Conservation (phyloP, 1,140 invertebrate genomes). For the Arion vulgaris region DNA sequence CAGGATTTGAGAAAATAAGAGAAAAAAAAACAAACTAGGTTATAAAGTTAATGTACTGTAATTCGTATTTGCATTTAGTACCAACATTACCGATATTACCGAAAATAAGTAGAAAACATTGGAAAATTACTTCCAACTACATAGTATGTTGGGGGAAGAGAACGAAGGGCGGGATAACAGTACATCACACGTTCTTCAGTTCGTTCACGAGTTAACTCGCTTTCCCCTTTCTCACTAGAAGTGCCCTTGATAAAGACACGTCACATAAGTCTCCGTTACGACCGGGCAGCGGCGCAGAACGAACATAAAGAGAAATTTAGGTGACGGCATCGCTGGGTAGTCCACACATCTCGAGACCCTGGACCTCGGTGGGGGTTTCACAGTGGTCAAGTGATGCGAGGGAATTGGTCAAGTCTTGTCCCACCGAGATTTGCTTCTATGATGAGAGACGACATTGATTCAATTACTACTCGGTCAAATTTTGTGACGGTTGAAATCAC, state of each 20-base stretch:
- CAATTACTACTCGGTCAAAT: neutral
- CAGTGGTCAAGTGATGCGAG: constrained; percentile 25
- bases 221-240: neutral
- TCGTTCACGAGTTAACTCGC: neutral
- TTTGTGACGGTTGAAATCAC: neutral
- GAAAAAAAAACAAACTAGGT: too few relatives aligned
- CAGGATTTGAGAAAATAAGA: too few relatives aligned
- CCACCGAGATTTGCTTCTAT: constrained; percentile 3
- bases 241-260: constrained; percentile 11
- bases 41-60: too few relatives aligned
- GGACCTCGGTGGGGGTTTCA: constrained; percentile 7
- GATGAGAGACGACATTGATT: constrained; percentile 15
- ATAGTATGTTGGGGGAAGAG: too few relatives aligned
- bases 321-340: constrained; percentile 5
- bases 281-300: constrained; percentile 8
- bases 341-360: neutral
- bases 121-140: too few relatives aligned
- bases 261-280: constrained; percentile 29
- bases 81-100: too few relatives aligned
- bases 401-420: constrained; percentile 4
- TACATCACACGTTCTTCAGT: too few relatives aligned
- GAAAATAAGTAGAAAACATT: too few relatives aligned
- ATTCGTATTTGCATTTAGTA: too few relatives aligned
- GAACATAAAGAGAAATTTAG: constrained; percentile 20
- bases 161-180: too few relatives aligned